Evolutionary conservation across 2,797 vertebrate genomes (phyloP).

Genomic region (Smutsia gigantea): DNA sequence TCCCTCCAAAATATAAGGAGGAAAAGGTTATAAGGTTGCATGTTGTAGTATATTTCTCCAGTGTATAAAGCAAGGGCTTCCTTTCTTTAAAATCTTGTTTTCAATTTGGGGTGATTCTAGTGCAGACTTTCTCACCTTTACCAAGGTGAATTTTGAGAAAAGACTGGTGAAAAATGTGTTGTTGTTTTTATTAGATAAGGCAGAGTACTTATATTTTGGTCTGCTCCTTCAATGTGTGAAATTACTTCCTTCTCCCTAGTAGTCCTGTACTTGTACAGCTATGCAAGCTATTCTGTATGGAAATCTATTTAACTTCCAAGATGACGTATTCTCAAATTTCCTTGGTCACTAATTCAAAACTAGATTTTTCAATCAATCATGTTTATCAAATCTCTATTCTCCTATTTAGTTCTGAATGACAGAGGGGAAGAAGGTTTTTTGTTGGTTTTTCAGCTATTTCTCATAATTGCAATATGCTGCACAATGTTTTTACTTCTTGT

Average conservation of each 20-base stretch:
- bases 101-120: not conserved
- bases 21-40: not conserved
- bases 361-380: not conserved
- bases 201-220: not conserved
- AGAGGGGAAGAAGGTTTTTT: not conserved
- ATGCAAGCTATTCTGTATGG: not conserved
- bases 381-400: not conserved
- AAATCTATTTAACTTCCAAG: not conserved
- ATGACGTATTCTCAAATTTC: not conserved
- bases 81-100: not conserved
- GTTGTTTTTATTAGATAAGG: not conserved
- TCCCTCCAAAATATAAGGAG: not conserved
- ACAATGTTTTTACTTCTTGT: not conserved
- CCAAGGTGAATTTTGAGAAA: not conserved
- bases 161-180: not conserved
- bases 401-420: not conserved
- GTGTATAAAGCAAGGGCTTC: not conserved
- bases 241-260: not conserved
- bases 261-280: not conserved
- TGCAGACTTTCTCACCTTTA: not conserved
- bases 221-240: not conserved
- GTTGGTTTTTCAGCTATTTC: not conserved
- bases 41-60: not conserved
- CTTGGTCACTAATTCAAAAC: not conserved
- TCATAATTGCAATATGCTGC: not conserved